Conservation (phyloP, 2,113 vertebrate genomes). For the Scomber scombrus region DNA sequence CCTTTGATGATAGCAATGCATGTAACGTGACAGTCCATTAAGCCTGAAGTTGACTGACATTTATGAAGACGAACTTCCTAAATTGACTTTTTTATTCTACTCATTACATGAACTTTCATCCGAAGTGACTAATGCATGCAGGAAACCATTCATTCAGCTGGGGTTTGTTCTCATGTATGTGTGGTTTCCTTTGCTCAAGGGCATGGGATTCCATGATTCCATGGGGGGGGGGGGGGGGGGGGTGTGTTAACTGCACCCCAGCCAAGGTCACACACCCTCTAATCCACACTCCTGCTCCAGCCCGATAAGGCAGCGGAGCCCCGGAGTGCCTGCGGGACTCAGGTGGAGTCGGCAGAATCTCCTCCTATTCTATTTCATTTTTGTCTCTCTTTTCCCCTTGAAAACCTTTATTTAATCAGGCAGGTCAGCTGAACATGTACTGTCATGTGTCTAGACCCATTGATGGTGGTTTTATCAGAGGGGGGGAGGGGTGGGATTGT, state of each 20-base stretch:
- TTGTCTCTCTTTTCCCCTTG: conserved; percentile 33
- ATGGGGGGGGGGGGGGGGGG: conserved; percentile 16
- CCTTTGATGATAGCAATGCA: conserved; percentile 42
- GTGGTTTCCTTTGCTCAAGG: conserved; percentile 43
- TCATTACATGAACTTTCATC: conserved; percentile 51
- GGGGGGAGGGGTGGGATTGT: background rate
- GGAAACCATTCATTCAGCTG: conserved; percentile 46
- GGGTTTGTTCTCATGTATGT: background rate
- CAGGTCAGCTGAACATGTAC: conserved; percentile 51
- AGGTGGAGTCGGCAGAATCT: conserved; percentile 33
- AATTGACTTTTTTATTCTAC: conserved; percentile 46
- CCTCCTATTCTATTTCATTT: conserved; percentile 57
- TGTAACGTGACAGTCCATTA: conserved; percentile 64
- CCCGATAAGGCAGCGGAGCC: conserved; percentile 71
- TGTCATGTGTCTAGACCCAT: conserved; percentile 37
- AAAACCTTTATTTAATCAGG: conserved; percentile 66
- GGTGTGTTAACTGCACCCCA: conserved; percentile 22
- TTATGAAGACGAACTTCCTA: conserved; percentile 30
- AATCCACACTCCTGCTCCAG: conserved; percentile 68
- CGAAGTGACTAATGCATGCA: conserved; percentile 57
- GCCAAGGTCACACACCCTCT: conserved; percentile 68
- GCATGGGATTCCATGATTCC: conserved; percentile 29
- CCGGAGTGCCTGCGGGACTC: conserved; percentile 52
- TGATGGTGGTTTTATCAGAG: conserved; percentile 42
- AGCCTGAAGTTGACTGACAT: conserved; percentile 45